Evolutionary conservation across 2,797 vertebrate genomes (phyloP), one percentile per base, ranked within the genome.

Genomic region (Cuniculus paca): DNA sequence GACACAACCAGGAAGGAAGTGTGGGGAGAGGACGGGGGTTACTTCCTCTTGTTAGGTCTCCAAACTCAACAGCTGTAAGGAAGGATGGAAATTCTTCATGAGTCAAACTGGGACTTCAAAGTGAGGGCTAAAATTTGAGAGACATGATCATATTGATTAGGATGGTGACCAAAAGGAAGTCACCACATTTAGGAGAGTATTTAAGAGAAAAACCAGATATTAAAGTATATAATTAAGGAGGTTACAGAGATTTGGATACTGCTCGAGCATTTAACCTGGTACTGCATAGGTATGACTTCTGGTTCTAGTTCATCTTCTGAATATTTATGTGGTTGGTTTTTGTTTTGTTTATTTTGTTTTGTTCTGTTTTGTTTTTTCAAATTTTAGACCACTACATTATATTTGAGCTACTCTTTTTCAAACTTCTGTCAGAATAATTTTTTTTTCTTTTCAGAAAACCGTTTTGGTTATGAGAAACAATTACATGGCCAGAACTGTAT

Each of bases 1-100:
- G 88, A 85, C 93, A 87, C n/a, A 50, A 79, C 68, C 88, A 96
- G 95, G 97, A 97, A 97, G 95, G 95, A 96, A 92, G 75, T 72
- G 60, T 24, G 52, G 72, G 52, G 45, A 56, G 78, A 54, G 42
- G 34, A 70, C 26, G 26, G 2, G 31, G 13, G 28, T 54, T 74
- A 63, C 85, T 97, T 97, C 97, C 97, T 95, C 94, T 90, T 93
- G 36, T 45, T 45, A n/a, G 58, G 45, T 54, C 78, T 79, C 68
- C 63, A 42, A 82, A 58, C 85, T 74, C 77, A 86, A 85, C 92
- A 97, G 92, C 90, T 97, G 92, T 80, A 94, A 92, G 88, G 78
- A 97, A 95, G 88, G 52, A 84, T 91, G 82, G 88, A 95, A 96
- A 95, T 95, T 90, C 95, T 63, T 92, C 54, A 72, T 96, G 85